Evolutionary conservation across 2,888 invertebrate species (phyloP).

Genomic region (Mellilla xanthometata): DNA sequence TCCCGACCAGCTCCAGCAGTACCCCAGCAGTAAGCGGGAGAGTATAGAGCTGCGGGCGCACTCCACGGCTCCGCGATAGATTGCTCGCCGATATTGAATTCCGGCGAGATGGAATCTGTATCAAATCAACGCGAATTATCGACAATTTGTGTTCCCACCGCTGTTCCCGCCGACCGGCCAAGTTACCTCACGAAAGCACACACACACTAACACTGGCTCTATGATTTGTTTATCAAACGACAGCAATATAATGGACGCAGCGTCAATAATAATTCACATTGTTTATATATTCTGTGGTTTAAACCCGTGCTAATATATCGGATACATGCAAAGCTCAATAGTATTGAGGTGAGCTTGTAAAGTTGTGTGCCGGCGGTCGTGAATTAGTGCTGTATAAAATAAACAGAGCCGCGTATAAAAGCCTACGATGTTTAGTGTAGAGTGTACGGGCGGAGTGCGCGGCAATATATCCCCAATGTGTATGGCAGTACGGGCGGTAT

Average conservation of each 20-base stretch:
- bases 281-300: too few species aligned
- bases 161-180: too few species aligned
- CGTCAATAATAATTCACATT: too few species aligned
- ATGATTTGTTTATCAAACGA: too few species aligned
- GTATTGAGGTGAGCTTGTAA: not conserved
- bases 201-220: too few species aligned
- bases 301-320: too few species aligned
- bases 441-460: not conserved
- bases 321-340: not conserved
- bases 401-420: not conserved
- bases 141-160: slow-evolving; percentile 11
- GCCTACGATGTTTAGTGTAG: not conserved
- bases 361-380: not conserved
- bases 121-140: slow-evolving; percentile 25
- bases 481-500: not conserved
- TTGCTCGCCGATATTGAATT: slow-evolving; percentile 25
- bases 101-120: slow-evolving; percentile 25
- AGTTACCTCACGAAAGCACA: too few species aligned
- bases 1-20: too few species aligned
- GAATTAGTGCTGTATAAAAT: not conserved
- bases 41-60: not conserved
- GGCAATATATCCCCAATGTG: slow-evolving; percentile 8
- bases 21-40: too few species aligned
- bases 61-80: slow-evolving; percentile 11
- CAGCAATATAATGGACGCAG: too few species aligned